Percentiles rank a stretch among this genome's conserved stretches.
phyloP scores from a whole-genome alignment of 2,113 vertebrate species.

The Vulpes lagopus region DNA sequence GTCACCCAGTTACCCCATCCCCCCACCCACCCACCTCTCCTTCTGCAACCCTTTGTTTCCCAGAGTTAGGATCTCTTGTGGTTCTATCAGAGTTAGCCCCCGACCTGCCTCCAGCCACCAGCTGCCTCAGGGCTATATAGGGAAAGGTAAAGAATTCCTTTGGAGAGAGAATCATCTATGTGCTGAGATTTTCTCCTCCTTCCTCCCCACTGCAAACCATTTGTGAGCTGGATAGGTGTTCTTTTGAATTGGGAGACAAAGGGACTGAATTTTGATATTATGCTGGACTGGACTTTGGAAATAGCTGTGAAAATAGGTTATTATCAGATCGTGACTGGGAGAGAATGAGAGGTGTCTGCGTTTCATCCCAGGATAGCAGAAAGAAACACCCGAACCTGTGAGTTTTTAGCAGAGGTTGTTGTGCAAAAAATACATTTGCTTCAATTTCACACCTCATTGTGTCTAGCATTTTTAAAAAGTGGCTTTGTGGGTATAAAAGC shows the following conservation, averaged over 20 bases:
- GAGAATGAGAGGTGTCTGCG: neutral
- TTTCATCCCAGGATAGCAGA: neutral
- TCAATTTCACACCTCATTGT: neutral
- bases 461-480: neutral
- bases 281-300: constrained; percentile 1
- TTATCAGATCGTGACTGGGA: neutral
- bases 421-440: neutral
- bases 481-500: neutral
- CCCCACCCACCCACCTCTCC: too few species aligned
- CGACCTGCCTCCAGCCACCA: too few species aligned
- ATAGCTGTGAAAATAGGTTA: neutral
- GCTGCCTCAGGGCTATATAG: neutral
- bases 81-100: neutral
- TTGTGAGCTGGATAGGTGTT: neutral
- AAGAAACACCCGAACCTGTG: neutral
- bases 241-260: neutral
- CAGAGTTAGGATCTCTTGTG: too few species aligned
- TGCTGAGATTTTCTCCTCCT: neutral
- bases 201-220: neutral
- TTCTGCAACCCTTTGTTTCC: too few species aligned
- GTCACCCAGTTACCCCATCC: too few species aligned
- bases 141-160: neutral
- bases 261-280: neutral
- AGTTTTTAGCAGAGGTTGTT: neutral
- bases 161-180: neutral